Base-by-base conservation (phyloP, 2,888 invertebrate genomes). In the Cyclophora albipunctata region DNA sequence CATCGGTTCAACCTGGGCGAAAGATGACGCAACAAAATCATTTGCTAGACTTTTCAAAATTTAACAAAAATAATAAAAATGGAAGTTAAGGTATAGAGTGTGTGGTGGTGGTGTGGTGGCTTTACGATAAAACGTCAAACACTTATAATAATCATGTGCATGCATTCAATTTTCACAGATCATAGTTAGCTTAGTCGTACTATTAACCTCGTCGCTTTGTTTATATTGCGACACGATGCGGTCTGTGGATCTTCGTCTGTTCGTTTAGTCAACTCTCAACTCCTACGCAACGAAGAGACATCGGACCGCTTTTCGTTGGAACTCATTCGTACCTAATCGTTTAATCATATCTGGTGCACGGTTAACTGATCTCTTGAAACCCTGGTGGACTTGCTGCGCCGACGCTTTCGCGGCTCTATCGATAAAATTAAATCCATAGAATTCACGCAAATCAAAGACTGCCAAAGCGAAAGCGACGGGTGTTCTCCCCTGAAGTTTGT, bases 31-130 rank as follows among this genome's bases (percentile, higher is more conserved):
- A 57, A 64, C 53, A 60, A 64, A 63, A 67, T 73, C 73, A 76
- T 77, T 69, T 68, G 69, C 69, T 71, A 68, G 62, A 43, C 65
- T 74, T 59, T 81, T 84, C 86, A 81, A 88, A 88, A 87, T 87
- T 87, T 87, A 87, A 86, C 84, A 72, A 75, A 66, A 61, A 59
- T 58, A 76, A 76, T 76, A 54, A 73, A 77, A 69, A 80, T 78
- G 86, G 86, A 87, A 86, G 86, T 83, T 65, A 78, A 81, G 87
- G 86, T 88, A 82, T 81, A 85, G 87, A 88, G 87, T 88, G 87
- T 88, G 87, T 88, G 87, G 87, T 88, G 87, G 85, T 86, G 86
- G 86, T 85, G 87, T 88, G 87, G 85, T 86, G 86, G 86, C 85
- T 86, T 84, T 77, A 75, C 71, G 75, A 79, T 67, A 69, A 73